Evolutionary conservation across 1,140 invertebrate genomes (phyloP), one percentile per base, ranked within the genome.

Genomic region (Octopus sinensis): DNA sequence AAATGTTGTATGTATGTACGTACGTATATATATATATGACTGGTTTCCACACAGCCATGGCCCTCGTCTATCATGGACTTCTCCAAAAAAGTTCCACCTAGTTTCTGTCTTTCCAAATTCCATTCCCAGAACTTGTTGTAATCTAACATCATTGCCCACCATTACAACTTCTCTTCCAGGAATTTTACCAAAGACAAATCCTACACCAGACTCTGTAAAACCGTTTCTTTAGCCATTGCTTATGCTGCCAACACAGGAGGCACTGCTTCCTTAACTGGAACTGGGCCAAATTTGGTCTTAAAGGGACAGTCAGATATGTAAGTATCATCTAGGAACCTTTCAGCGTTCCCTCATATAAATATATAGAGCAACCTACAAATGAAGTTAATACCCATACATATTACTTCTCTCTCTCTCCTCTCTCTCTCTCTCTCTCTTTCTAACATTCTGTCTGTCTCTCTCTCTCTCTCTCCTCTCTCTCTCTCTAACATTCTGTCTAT

Each of bases 241-340:
- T 97, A 96, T 87, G 93, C 96, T 0, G 93, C 96, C 6, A 93
- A 92, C 82, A 89, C 96, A 54, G 96, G 96, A 5, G 96, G 96
- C 6, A 95, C 94, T 75, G 95, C 95, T 0, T 96, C 95, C 1
- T 90, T 98, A 4, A 96, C 96, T 4, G 96, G 96, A 5, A 96
- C 96, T 1, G 95, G 94, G 6, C 96, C 96, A 51, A 98, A 98
- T 91, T 92, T 97, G 12, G 95, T 96, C 1, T 94, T 97, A 83
- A 86, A 86, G 71, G 87, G 83, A 76, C 84, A 86, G 10, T 76
- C 84, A 23, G 87, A 84, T 23, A 54, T 53, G 84, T 84, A 80
- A 76, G 73, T 81, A 81, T 62, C 13, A 12, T 71, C 30, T 43
- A 43, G 30, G 30, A 43, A 43, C 30, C 2, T 43, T 43, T 43